Conservation (phyloP, 2,888 invertebrate genomes). For the Idaea biselata region DNA sequence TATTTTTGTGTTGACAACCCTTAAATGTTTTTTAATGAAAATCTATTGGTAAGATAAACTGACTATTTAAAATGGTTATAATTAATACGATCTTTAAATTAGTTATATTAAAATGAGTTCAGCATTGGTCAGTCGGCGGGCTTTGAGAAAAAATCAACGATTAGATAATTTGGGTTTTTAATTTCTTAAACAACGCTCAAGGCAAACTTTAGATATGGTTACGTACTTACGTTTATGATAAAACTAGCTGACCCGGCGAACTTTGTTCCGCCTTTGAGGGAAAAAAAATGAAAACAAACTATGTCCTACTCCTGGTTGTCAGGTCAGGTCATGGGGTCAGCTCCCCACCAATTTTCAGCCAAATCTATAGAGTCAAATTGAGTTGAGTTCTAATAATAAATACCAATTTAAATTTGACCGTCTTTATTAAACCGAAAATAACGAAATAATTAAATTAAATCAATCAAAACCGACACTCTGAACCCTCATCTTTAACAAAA, state of each 20-base stretch:
- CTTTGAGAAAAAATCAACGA: neutral
- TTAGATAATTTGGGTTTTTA: slow-evolving; percentile 7
- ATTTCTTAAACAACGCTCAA: neutral
- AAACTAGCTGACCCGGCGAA: too few relatives aligned
- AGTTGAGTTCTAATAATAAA: too few relatives aligned
- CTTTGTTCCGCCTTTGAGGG: too few relatives aligned
- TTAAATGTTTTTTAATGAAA: slow-evolving; percentile 35
- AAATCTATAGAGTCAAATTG: too few relatives aligned
- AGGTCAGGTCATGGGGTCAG: too few relatives aligned
- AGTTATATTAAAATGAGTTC: neutral
- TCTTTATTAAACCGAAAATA: neutral
- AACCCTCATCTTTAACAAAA: neutral
- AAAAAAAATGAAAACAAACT: neutral
- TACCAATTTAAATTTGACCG: neutral
- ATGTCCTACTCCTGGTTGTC: too few relatives aligned
- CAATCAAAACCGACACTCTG: neutral
- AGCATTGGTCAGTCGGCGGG: neutral
- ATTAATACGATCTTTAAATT: neutral
- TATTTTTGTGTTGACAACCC: slow-evolving; percentile 37
- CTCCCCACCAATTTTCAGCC: too few relatives aligned
- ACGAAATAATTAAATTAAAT: neutral
- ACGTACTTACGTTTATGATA: neutral
- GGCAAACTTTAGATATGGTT: neutral
- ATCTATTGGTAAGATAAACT: slow-evolving; percentile 28
- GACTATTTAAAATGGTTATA: slow-evolving; percentile 7